Evolutionary conservation across 2,797 vertebrate genomes (phyloP).

Genomic region (Acanthurus lineatus): DNA sequence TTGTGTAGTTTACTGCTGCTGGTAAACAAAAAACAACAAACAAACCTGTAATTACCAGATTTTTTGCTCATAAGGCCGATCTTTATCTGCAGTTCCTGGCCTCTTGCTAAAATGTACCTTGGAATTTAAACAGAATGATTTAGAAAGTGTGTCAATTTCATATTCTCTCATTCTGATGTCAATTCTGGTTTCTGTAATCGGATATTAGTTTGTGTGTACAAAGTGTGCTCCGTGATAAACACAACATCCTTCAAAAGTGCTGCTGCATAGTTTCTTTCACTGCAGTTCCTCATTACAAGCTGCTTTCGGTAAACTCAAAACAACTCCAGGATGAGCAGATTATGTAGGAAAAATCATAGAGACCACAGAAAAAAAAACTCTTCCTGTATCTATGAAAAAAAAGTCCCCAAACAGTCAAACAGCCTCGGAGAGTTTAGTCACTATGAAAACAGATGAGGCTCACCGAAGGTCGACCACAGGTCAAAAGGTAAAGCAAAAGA

Average conservation of each 20-base stretch:
- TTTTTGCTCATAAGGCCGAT: neutral
- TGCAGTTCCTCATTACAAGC: no score
- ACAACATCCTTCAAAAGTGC: neutral
- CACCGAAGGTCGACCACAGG: neutral
- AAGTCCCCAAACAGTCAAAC: neutral
- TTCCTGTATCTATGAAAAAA: neutral
- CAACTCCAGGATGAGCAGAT: neutral
- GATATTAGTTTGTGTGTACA: no score
- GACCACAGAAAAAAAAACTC: neutral
- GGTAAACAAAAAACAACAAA: no score
- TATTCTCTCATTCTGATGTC: no score
- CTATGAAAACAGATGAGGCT: constrained; percentile 5
- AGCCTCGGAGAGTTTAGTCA: constrained; percentile 13
- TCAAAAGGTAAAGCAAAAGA: constrained; percentile 10
- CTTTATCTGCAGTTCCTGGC: neutral
- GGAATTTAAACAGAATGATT: neutral
- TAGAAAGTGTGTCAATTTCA: no score
- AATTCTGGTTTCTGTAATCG: no score
- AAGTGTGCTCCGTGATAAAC: no score
- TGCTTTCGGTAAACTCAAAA: no score
- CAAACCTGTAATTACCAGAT: neutral
- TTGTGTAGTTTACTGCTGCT: neutral
- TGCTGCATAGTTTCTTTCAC: neutral
- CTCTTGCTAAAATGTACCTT: neutral
- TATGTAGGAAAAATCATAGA: neutral